phyloP scores from a whole-genome alignment of 37 sponge, comb jelly and placozoan species.

The Spongia lamella region DNA sequence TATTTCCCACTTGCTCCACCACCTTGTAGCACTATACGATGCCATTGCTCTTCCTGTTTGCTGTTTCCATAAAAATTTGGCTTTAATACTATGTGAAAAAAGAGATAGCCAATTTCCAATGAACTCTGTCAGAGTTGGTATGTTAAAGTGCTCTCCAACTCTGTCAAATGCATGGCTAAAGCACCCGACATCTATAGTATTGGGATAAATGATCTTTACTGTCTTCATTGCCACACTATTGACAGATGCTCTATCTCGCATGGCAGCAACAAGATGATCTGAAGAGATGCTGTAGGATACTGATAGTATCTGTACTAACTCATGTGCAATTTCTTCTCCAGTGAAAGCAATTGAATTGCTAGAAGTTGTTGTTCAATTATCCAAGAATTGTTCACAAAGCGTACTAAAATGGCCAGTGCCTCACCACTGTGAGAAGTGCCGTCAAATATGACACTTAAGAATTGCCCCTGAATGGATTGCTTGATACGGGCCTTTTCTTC shows the following conservation, averaged over 20 bases:
- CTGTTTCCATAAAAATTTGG: slow-evolving; percentile 14
- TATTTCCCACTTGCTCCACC: slow-evolving; percentile 1
- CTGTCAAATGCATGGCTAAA: slow-evolving; percentile 25
- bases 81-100: slow-evolving; percentile 24
- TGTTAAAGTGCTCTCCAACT: slow-evolving; percentile 26
- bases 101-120: slow-evolving; percentile 7
- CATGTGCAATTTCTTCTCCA: background rate
- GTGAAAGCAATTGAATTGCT: too few species aligned
- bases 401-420: slow-evolving; percentile 31
- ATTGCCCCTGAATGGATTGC: background rate
- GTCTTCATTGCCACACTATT: slow-evolving; percentile 21
- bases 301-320: slow-evolving; percentile 7
- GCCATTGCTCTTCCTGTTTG: slow-evolving; percentile 15
- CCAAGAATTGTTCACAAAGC: too few species aligned
- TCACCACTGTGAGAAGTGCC: slow-evolving; percentile 50
- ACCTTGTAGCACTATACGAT: slow-evolving; percentile 1
- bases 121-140: slow-evolving; percentile 15
- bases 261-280: slow-evolving; percentile 12
- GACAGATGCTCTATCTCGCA: slow-evolving; percentile 13
- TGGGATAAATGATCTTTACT: slow-evolving; percentile 21
- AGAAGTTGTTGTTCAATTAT: too few species aligned
- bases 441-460: slow-evolving; percentile 27
- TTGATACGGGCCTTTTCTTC: slow-evolving; percentile 25
- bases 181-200: slow-evolving; percentile 20
- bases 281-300: slow-evolving; percentile 2